Evolutionary conservation across 2,888 invertebrate species (phyloP).

Genomic region (Schizotus pectinicornis): DNA sequence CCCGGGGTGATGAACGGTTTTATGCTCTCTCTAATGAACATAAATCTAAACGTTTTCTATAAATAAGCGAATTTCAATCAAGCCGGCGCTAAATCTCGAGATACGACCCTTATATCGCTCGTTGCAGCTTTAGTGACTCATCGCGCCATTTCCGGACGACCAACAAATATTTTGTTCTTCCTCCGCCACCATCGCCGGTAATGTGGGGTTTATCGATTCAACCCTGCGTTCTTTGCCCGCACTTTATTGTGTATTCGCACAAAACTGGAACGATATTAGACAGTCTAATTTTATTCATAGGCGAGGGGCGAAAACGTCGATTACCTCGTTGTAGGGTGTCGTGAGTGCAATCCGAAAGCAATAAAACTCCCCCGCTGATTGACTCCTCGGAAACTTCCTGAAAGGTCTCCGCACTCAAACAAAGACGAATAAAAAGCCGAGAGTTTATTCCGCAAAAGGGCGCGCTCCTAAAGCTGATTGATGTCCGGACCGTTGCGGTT

Average conservation of each 20-base stretch:
- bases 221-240: no score
- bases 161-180: constrained; percentile 8
- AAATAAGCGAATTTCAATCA: constrained; percentile 27
- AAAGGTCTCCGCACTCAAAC: not conserved
- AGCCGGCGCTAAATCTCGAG: constrained; percentile 13
- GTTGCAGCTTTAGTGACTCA: constrained; percentile 10
- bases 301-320: constrained; percentile 4
- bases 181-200: constrained; percentile 16
- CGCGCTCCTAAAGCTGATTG: not conserved
- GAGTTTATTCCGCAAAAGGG: no score
- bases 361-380: constrained; percentile 1
- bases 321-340: not conserved
- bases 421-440: not conserved
- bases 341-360: not conserved
- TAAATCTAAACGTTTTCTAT: constrained; percentile 36
- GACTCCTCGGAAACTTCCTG: no score
- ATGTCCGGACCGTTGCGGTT: not conserved
- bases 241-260: not conserved
- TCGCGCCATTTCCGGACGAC: no score
- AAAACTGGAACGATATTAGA: constrained; percentile 3
- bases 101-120: constrained; percentile 17
- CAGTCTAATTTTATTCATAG: constrained; percentile 16
- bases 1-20: constrained; percentile 45
- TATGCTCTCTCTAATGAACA: constrained; percentile 42
- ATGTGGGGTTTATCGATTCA: constrained; percentile 12